Evolutionary conservation across 2,797 vertebrate species (phyloP).

Genomic region (Halcyon leucocephala): DNA sequence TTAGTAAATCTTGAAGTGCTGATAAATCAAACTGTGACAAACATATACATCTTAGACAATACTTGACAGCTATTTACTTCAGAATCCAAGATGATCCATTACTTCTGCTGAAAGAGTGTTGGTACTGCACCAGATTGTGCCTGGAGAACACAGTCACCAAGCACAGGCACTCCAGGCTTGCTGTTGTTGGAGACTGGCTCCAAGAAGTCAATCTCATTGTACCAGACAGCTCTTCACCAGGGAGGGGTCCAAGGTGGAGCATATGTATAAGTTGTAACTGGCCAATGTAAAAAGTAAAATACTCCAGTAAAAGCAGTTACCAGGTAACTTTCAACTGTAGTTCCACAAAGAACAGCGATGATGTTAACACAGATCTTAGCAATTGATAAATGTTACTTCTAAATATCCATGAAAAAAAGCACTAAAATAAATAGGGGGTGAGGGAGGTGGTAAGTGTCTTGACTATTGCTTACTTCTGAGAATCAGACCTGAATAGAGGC

Average conservation of each 20-base stretch:
- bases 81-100: neutral
- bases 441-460: neutral
- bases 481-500: neutral
- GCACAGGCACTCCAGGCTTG: neutral
- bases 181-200: neutral
- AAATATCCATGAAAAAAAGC: neutral
- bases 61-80: neutral
- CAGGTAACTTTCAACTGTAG: neutral
- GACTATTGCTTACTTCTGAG: neutral
- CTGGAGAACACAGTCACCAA: neutral
- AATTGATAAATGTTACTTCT: neutral
- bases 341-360: neutral
- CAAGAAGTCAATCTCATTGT: neutral
- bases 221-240: neutral
- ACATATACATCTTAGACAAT: too few species aligned
- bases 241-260: neutral
- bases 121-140: neutral
- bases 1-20: neutral
- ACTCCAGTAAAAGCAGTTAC: neutral
- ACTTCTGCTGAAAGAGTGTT: neutral
- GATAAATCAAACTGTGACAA: neutral
- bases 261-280: neutral
- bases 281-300: neutral
- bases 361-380: neutral
- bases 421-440: neutral